These are phyloP conservation scores for Tribolium castaneum DNA, from an alignment of 1,140 invertebrate genomes.

Conservation along the genomic window DNA sequence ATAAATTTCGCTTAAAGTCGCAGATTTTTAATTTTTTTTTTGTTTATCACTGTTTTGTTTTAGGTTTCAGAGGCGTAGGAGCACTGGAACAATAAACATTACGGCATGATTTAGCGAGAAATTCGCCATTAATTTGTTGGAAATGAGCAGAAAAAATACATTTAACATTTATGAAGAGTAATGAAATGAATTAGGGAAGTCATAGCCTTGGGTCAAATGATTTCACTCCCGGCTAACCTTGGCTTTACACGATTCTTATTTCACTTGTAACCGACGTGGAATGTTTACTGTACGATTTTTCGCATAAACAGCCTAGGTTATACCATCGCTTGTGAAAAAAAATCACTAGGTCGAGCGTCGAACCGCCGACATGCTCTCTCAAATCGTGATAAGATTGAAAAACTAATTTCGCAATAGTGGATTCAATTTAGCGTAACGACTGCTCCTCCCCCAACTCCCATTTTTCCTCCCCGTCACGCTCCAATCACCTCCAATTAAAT, in stretches of 20 bases:
- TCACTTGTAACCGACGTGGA: background rate
- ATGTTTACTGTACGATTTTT: background rate
- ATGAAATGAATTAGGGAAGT: constrained; percentile 18
- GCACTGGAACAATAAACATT: no score
- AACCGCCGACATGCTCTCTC: no score
- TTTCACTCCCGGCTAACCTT: constrained; percentile 23
- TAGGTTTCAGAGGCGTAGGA: no score
- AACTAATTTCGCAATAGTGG: background rate
- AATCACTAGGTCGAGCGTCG: no score
- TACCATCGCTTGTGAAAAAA: background rate
- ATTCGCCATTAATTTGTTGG: background rate
- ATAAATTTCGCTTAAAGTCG: no score
- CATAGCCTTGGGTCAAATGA: constrained; percentile 22
- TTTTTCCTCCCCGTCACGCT: background rate
- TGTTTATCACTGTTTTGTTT: no score
- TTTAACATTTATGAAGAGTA: constrained; percentile 7
- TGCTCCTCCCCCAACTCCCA: background rate
- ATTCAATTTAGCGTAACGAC: background rate
- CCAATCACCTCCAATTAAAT: constrained; percentile 14
- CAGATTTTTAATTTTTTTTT: no score
- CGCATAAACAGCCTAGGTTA: background rate
- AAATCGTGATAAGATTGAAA: no score
- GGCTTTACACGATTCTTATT: constrained; percentile 22
- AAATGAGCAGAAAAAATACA: background rate
- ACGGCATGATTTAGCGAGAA: no score